A percentile compares a stretch with the other conserved stretches of the same genome.
These are phyloP conservation scores for Oenanthe oenanthe DNA, from an alignment of 2,113 vertebrate genomes.

Conservation along the genomic window DNA sequence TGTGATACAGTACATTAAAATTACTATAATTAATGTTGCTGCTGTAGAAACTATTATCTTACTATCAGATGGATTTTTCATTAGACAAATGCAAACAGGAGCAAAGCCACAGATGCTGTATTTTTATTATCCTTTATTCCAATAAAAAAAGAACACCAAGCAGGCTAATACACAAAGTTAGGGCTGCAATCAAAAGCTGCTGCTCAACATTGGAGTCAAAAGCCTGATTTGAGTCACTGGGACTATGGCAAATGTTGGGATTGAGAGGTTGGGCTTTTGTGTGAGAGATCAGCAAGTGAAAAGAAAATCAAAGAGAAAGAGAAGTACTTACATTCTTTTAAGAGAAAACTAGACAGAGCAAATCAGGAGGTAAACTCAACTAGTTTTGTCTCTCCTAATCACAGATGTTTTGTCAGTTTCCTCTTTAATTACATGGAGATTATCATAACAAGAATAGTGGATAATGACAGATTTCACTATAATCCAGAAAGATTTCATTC, in stretches of 20 bases:
- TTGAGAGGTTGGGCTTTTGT: neutral
- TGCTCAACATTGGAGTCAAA: neutral
- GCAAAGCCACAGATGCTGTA: neutral
- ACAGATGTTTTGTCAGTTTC: neutral
- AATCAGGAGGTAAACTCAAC: neutral
- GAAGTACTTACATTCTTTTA: neutral
- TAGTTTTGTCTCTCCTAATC: neutral
- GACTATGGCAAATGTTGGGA: neutral
- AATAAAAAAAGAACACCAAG: neutral
- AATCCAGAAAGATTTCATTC: neutral
- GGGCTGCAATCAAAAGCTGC: neutral
- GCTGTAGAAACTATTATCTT: neutral
- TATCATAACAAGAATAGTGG: neutral
- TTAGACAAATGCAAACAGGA: neutral
- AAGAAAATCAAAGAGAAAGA: neutral
- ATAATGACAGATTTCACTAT: neutral
- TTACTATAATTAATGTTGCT: neutral
- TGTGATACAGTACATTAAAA: neutral
- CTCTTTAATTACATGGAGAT: neutral
- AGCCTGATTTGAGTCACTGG: neutral
- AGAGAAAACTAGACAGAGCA: neutral
- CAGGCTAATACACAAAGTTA: neutral
- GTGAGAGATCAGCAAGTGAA: neutral
- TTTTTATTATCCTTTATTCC: neutral
- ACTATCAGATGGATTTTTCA: neutral